Evolutionary conservation across 2,888 invertebrate genomes (phyloP).

Genomic region (Girardia tigrina): DNA sequence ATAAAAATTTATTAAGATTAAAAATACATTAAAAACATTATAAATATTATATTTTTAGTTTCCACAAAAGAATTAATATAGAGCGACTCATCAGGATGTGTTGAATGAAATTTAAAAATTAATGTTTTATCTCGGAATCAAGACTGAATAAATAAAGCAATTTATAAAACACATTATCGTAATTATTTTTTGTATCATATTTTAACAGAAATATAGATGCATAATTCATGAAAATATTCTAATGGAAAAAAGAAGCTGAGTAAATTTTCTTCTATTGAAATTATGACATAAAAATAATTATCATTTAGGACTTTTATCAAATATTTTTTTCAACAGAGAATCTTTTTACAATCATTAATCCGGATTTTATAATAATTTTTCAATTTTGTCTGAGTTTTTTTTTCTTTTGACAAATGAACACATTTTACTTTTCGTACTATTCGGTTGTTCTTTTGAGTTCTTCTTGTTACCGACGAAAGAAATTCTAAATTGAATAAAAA

Average conservation of each 20-base stretch:
- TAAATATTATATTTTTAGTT: no score
- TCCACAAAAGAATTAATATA: no score
- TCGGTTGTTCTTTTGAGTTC: no score
- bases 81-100: neutral
- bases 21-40: no score
- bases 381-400: neutral
- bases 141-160: neutral
- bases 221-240: neutral
- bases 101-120: neutral
- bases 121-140: neutral
- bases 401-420: neutral
- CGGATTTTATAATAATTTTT: neutral
- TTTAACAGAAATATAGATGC: neutral
- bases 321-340: neutral
- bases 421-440: neutral
- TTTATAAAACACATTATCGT: neutral
- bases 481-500: no score
- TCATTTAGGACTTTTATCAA: neutral
- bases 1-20: no score
- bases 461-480: no score
- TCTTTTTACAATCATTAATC: neutral
- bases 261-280: neutral
- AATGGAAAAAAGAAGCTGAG: neutral
- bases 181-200: neutral
- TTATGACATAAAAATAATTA: neutral